These are phyloP conservation scores for Semnornis frantzii DNA, from an alignment of 2,113 vertebrate species.

Conservation along the genomic window DNA sequence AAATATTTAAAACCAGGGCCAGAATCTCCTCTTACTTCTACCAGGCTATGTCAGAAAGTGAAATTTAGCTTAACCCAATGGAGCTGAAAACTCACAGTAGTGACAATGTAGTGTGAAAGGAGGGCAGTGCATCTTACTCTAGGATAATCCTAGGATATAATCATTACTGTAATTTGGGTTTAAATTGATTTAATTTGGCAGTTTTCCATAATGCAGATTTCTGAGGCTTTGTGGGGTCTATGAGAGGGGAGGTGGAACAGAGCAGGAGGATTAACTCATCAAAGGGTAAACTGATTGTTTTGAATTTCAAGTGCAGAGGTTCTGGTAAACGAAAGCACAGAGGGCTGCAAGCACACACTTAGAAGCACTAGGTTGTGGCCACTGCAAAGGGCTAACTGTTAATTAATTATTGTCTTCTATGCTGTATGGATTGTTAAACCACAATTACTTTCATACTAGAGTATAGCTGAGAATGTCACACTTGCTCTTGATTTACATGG, in stretches of 20 bases:
- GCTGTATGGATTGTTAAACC: background rate
- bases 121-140: background rate
- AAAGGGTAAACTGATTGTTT: constrained; percentile 22
- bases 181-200: constrained; percentile 10
- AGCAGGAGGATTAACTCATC: constrained; percentile 13
- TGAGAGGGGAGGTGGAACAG: background rate
- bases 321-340: constrained; percentile 14
- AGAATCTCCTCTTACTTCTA: constrained; percentile 49
- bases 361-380: background rate
- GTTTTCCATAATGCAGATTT: constrained; percentile 22
- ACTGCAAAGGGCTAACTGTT: background rate
- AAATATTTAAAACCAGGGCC: constrained; percentile 61
- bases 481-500: background rate
- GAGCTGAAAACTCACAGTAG: background rate
- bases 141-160: background rate
- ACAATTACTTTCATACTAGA: background rate
- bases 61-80: constrained; percentile 22
- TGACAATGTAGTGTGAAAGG: background rate
- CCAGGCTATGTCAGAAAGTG: background rate
- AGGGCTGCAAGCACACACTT: background rate
- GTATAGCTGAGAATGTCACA: background rate
- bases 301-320: background rate
- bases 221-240: background rate
- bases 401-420: constrained; percentile 24
- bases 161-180: background rate